Evolutionary conservation across 37 sponge, comb jelly and placozoan species (phyloP), one percentile per base, ranked within the genome.

Genomic region (Theonella swinhoei): DNA sequence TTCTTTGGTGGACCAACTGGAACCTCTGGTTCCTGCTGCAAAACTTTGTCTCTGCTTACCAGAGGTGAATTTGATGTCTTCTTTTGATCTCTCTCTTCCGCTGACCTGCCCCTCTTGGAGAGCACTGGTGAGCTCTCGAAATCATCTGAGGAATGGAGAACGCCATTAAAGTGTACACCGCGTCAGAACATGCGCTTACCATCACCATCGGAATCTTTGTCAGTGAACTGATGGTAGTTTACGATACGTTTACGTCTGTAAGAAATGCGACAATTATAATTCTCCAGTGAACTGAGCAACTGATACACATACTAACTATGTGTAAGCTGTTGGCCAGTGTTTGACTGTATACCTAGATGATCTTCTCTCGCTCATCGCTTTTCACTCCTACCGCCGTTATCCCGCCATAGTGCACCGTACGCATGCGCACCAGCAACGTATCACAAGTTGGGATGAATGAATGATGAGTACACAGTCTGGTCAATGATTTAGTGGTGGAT

Each of bases 301-400:
- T n/a, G n/a, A n/a, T n/a, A n/a, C n/a, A n/a, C n/a, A n/a, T n/a
- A n/a, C n/a, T n/a, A n/a, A n/a, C n/a, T n/a, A n/a, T n/a, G n/a
- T n/a, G n/a, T n/a, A n/a, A n/a, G n/a, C n/a, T n/a, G n/a, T n/a
- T n/a, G n/a, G n/a, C n/a, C n/a, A n/a, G n/a, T n/a, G n/a, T n/a
- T n/a, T n/a, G n/a, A n/a, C n/a, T n/a, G 69, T 33, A 31, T 28
- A 68, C 69, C 69, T 68, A 20, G 69, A 68, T 1, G 69, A 68
- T 29, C 69, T 68, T 4, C 69, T 25, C 5, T 31, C 69, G 34
- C 30, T 68, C 33, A 68, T 68, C 64, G 33, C 33, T 5, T 4
- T 4, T 3, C 34, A 31, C 34, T 28, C 30, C 34, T 68, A 29
- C 33, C 69, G 69, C 69, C 69, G 20, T 68, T 68, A 3, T 32